Evolutionary conservation across 2,888 invertebrate species (phyloP), one percentile per base, ranked within the genome.

Genomic region (Halictus quadricinctus): DNA sequence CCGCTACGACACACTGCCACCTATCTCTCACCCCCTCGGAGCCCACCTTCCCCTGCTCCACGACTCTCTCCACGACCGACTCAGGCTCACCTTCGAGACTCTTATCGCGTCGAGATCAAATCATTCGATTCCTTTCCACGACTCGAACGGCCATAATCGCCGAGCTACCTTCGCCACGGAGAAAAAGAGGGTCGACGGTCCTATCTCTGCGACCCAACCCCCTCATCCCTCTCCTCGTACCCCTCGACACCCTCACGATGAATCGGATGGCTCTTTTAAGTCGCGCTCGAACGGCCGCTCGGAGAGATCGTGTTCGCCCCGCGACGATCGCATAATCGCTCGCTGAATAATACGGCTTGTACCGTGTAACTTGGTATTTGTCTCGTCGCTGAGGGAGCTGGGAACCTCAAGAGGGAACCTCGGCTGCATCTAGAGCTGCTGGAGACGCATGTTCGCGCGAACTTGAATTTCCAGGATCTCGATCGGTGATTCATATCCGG

Each of bases 41-140:
- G 54, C 18, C 70, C 15, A 15, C 36, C 43, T 41, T 66, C 58
- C 78, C 66, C 29, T 6, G 36, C 5, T 36, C 36, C 36, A 29
- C 4, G 25, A 2, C 13, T 1, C 76, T 58, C 21, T 76, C 72
- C n/a, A 12, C 46, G 60, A 54, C 70, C 41, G 69, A 48, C 64
- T 50, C 66, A 54, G 69, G 74, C 73, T 82, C 81, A 81, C 76
- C 83, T 81, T 84, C 83, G 84, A 29, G 72, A 41, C 89, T 89
- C 87, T 91, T 92, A 93, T 93, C 92, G 88, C 85, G 84, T 83
- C 88, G 80, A 79, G 91, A 93, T 93, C 93, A 93, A 93, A 93
- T 93, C 91, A 92, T 90, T 91, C 89, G 90, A 89, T 88, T 90
- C 89, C 90, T 90, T 90, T 88, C 85, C 83, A 81, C 88, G 87